Evolutionary conservation across 2,888 invertebrate species (phyloP).

Genomic region (Drosophila meridionalis): DNA sequence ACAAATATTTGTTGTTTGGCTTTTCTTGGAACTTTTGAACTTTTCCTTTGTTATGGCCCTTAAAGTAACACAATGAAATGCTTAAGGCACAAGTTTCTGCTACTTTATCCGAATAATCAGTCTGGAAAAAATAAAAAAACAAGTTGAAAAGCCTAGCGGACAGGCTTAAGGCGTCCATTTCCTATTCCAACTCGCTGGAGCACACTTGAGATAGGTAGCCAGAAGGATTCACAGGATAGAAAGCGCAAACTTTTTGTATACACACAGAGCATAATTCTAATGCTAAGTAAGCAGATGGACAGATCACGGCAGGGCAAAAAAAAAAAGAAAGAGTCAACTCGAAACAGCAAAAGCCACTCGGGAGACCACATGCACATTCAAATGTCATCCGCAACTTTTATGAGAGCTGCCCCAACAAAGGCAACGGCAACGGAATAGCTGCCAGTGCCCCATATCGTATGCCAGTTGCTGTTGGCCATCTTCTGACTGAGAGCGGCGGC

Average conservation of each 20-base stretch:
- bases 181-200: constrained; percentile 27
- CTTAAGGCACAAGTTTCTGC: constrained; percentile 22
- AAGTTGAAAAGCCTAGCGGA: constrained; percentile 46
- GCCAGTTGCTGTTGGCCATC: constrained; percentile 18
- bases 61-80: constrained; percentile 22
- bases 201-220: constrained; percentile 37
- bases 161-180: constrained; percentile 11
- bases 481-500: constrained; percentile 10
- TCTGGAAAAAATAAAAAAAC: not conserved
- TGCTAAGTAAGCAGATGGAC: constrained; percentile 52
- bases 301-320: constrained; percentile 1
- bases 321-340: constrained; percentile 37
- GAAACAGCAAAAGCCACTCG: constrained; percentile 44
- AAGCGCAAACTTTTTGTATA: constrained; percentile 48
- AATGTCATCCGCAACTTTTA: constrained; percentile 46
- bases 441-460: constrained; percentile 7
- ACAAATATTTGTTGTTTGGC: constrained; percentile 18
- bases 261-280: constrained; percentile 63
- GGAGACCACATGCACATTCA: constrained; percentile 14
- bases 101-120: constrained; percentile 10
- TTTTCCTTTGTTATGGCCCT: constrained; percentile 30
- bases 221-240: constrained; percentile 18
- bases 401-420: constrained; percentile 43
- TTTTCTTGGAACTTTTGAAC: constrained; percentile 14
- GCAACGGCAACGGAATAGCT: constrained; percentile 59